Evolutionary conservation across 2,797 vertebrate species (phyloP).

Genomic region (Pseudochirops corinnae): DNA sequence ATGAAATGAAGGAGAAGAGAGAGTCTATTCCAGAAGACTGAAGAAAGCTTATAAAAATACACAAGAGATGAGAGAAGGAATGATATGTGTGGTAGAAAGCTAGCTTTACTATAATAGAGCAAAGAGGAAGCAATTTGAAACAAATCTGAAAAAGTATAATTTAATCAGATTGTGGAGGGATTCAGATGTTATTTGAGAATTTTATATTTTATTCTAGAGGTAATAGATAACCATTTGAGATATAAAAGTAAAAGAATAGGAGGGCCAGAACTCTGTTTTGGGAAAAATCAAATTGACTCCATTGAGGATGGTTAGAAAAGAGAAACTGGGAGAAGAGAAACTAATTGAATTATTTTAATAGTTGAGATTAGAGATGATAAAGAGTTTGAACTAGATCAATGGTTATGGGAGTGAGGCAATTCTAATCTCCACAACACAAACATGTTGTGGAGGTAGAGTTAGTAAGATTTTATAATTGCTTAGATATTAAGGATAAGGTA

Average conservation of each 20-base stretch:
- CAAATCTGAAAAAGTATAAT: neutral
- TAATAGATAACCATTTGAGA: neutral
- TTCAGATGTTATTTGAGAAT: neutral
- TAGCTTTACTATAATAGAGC: neutral
- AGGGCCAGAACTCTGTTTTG: neutral
- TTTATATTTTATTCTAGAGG: neutral
- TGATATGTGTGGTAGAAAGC: neutral
- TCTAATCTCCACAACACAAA: neutral
- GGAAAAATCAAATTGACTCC: neutral
- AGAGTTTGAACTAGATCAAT: neutral
- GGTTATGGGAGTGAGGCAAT: neutral
- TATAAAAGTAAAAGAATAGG: neutral
- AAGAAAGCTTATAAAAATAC: neutral
- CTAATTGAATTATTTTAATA: neutral
- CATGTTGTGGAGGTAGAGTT: neutral
- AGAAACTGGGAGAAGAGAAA: neutral
- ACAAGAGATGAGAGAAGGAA: neutral
- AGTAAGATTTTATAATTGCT: neutral
- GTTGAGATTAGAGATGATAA: neutral
- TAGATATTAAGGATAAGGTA: neutral
- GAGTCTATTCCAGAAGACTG: neutral
- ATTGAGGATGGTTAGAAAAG: neutral
- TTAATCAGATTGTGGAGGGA: neutral
- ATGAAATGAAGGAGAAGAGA: neutral
- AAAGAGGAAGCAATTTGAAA: neutral